Base-by-base conservation (phyloP, 2,797 vertebrate species). In the Novumbra hubbsi region DNA sequence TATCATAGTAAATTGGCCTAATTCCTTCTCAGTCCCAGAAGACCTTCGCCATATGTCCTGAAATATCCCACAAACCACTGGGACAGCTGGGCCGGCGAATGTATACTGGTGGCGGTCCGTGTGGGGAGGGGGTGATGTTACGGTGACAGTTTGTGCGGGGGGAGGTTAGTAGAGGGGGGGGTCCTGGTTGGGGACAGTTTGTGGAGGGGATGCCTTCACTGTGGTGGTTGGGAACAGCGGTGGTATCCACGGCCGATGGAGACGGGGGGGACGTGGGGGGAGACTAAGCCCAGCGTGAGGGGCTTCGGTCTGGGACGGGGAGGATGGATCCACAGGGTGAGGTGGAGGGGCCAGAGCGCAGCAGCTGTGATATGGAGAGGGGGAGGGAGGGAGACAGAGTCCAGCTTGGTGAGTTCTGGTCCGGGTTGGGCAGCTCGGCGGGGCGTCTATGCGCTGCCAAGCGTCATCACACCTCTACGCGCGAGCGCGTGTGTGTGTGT, bases 401-500 rank as follows among this genome's bases (percentile, higher is more conserved):
- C 63, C 63, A 64, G 63, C 63, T 28, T 64, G 63, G 27, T 15
- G n/a, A 21, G 55, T 21, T 24, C 55, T 24, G 55, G 55, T 24
- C 55, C 24, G 67, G 41, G 41, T 4, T 30, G 68, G 48, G 24
- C 17, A 19, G n/a, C 85, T 86, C 87, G 78, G 75, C 71, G 65
- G 82, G 88, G 83, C 83, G 83, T 77, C 85, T 75, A 81, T 87
- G 80, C 72, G 85, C 79, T 87, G 90, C 86, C 87, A 90, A 77
- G 75, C 85, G 87, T 85, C 84, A 87, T 85, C 87, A 81, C n/a
- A 50, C 69, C 21, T 67, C 50, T 66, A 49, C 32, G 71, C 50
- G 76, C 70, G 71, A 73, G 77, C 83, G 82, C 73, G 81, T 76
- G 55, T 48, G 57, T 72, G 71, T 55, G 49, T 57, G 48, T 68